A percentile compares a stretch with the other conserved stretches of the same genome.
Conservation (phyloP, 2,113 vertebrate species). For the Rhinolophus ferrumequinum region DNA sequence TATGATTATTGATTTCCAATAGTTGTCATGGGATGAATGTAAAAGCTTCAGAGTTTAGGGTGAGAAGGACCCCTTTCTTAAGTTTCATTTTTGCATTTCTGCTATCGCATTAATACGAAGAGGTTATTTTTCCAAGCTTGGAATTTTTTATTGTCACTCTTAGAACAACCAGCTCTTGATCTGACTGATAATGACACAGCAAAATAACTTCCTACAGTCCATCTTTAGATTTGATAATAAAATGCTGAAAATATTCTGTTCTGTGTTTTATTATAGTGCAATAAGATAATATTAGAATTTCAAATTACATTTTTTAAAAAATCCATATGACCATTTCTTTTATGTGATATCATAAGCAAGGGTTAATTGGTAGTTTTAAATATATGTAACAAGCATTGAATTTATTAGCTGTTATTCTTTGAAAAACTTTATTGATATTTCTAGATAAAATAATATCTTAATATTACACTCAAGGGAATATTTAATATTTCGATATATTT, state of each 20-base stretch:
- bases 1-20: background rate
- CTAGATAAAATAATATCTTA: background rate
- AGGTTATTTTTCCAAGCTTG: background rate
- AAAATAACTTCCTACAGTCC: background rate
- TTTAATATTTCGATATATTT: background rate
- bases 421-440: background rate
- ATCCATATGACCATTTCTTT: background rate
- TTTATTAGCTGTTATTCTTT: conserved; percentile 26
- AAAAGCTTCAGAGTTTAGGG: background rate
- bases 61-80: background rate
- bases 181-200: background rate
- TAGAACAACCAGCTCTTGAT: background rate
- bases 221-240: conserved; percentile 5
- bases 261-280: background rate
- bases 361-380: conserved; percentile 28
- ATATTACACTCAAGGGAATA: background rate
- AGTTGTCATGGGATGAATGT: background rate
- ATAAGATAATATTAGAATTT: background rate
- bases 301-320: background rate
- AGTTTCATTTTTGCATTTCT: background rate
- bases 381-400: background rate
- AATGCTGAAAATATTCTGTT: conserved; percentile 1
- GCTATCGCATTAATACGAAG: background rate
- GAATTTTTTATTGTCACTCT: background rate
- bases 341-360: background rate